These are phyloP conservation scores for Xanthorhoe spadicearia DNA, from an alignment of 2,888 invertebrate species.

Conservation along the genomic window DNA sequence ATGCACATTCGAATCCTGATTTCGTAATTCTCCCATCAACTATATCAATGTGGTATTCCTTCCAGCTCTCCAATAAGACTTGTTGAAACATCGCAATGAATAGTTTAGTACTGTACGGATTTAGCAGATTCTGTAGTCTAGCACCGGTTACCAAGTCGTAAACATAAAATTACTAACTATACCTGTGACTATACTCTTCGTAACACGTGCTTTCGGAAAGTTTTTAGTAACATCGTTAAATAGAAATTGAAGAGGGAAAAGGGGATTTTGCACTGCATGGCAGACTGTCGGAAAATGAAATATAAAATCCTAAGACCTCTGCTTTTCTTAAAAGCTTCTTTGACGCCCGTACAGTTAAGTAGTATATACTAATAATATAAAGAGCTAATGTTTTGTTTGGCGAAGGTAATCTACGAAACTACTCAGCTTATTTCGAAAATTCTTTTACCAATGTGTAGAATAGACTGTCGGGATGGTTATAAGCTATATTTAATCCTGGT, in stretches of 20 bases:
- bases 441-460: too few relatives aligned
- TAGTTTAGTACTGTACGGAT: slow-evolving; percentile 59
- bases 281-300: too few relatives aligned
- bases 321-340: too few relatives aligned
- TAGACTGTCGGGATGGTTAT: too few relatives aligned
- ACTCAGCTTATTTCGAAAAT: too few relatives aligned
- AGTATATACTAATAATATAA: too few relatives aligned
- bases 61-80: slow-evolving; percentile 19
- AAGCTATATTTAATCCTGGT: too few relatives aligned
- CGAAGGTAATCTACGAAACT: too few relatives aligned
- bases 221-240: neutral
- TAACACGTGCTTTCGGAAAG: neutral
- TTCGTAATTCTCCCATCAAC: slow-evolving; percentile 4
- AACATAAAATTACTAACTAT: neutral
- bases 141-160: neutral
- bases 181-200: neutral
- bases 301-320: too few relatives aligned
- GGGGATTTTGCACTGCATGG: too few relatives aligned
- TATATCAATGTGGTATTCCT: slow-evolving; percentile 7
- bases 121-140: slow-evolving; percentile 53
- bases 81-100: slow-evolving; percentile 59
- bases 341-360: too few relatives aligned
- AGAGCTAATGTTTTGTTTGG: too few relatives aligned
- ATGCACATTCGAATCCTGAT: neutral
- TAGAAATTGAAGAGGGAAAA: neutral